Evolutionary conservation across 2,113 vertebrate genomes (phyloP).

Genomic region (Coracopsis vasa): DNA sequence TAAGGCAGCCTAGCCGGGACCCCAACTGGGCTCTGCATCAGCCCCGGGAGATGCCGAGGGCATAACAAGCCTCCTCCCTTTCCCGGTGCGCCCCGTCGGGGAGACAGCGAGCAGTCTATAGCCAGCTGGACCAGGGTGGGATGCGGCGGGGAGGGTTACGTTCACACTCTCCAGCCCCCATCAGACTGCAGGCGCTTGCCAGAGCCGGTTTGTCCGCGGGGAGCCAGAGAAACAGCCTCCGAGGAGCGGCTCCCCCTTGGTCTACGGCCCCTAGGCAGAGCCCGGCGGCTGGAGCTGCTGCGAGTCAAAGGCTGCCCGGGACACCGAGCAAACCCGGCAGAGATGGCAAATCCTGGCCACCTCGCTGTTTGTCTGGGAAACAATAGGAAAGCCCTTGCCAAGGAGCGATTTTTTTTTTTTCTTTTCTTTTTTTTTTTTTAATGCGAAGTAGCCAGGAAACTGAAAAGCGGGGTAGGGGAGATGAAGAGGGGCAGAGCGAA

Average conservation of each 20-base stretch:
- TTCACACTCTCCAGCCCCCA: neutral
- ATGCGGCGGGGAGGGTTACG: accelerated
- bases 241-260: neutral
- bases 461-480: neutral
- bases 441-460: neutral
- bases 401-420: neutral
- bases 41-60: neutral
- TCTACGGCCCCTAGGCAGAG: neutral
- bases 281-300: neutral
- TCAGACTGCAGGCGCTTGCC: neutral
- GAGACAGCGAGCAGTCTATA: neutral
- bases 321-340: neutral
- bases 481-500: neutral
- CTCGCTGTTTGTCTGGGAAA: constrained; percentile 5
- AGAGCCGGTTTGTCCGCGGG: neutral
- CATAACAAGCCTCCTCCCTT: accelerated
- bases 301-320: neutral
- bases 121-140: neutral
- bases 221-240: neutral
- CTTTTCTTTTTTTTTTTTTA: neutral
- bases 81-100: neutral
- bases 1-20: neutral
- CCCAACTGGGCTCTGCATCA: neutral
- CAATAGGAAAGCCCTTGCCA: constrained; percentile 45
- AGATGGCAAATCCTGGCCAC: neutral